Percentiles rank a stretch among this genome's conserved stretches.
Conservation (phyloP, 64 coral and sea anemone genomes). For the Acropora tenuis region DNA sequence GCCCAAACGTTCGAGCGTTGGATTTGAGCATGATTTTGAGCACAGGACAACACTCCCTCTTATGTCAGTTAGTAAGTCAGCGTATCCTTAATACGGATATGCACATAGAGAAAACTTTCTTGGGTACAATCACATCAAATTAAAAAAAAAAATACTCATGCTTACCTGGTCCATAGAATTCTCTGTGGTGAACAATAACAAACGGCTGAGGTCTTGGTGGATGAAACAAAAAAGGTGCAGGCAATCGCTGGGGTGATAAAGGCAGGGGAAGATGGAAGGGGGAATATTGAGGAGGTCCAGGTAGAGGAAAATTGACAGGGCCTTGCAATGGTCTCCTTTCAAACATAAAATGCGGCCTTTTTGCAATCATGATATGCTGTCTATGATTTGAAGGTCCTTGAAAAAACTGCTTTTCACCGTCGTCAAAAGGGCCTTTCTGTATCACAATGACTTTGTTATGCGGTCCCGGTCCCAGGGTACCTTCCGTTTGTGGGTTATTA, state of each 20-base stretch:
- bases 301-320: constrained; percentile 48
- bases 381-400: background rate
- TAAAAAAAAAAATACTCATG: background rate
- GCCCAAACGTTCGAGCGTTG: too few species aligned
- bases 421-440: background rate
- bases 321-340: constrained; percentile 75
- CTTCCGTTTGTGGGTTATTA: background rate
- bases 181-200: constrained; percentile 68
- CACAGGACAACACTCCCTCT: too few species aligned
- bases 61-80: too few species aligned
- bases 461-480: too few species aligned
- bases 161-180: constrained; percentile 30
- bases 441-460: background rate
- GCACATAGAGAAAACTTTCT: too few species aligned
- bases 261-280: constrained; percentile 49
- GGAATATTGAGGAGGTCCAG: constrained; percentile 43
- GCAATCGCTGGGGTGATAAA: constrained; percentile 31
- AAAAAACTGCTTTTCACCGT: background rate
- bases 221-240: constrained; percentile 51
- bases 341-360: constrained; percentile 29
- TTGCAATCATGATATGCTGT: constrained; percentile 35
- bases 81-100: too few species aligned
- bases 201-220: constrained; percentile 47
- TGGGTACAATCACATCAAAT: too few species aligned
- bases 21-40: too few species aligned